Percentiles rank a stretch among this genome's conserved stretches.
These are phyloP conservation scores for Odocoileus virginianus DNA, from an alignment of 2,113 vertebrate genomes.

Conservation along the genomic window DNA sequence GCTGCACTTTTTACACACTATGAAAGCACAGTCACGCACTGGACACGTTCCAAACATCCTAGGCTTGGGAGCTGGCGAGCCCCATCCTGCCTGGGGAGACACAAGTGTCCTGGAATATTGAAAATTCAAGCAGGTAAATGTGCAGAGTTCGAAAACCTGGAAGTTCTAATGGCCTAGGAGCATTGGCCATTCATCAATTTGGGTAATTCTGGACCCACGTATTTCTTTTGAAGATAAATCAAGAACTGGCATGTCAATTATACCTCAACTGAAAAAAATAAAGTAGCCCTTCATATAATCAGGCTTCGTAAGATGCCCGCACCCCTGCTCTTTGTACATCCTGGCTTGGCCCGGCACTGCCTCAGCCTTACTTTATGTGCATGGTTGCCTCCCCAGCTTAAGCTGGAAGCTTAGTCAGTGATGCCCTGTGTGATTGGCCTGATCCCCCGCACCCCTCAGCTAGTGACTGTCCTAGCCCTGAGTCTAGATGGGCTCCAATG, in stretches of 20 bases:
- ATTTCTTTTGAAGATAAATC: not conserved
- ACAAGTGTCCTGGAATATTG: not conserved
- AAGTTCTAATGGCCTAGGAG: not conserved
- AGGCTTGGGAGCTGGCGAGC: not conserved
- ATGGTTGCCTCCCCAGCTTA: not conserved
- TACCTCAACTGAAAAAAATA: not conserved
- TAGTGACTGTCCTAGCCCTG: too few species aligned
- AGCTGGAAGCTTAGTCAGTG: not conserved
- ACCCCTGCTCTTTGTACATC: too few species aligned
- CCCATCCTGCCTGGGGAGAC: not conserved
- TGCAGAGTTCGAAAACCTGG: not conserved
- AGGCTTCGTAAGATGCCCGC: not conserved
- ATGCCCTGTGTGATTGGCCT: not conserved
- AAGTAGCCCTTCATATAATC: not conserved
- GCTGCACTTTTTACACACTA: not conserved
- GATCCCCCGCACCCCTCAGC: not conserved
- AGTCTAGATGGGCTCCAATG: not conserved
- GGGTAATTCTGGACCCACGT: not conserved
- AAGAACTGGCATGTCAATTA: not conserved
- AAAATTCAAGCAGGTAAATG: not conserved
- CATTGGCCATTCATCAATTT: not conserved
- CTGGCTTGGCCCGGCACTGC: not conserved
- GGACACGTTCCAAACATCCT: not conserved
- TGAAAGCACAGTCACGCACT: not conserved
- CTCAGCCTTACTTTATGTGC: not conserved